phyloP scores from a whole-genome alignment of 2,888 invertebrate species.

The Drosophila atripex region DNA sequence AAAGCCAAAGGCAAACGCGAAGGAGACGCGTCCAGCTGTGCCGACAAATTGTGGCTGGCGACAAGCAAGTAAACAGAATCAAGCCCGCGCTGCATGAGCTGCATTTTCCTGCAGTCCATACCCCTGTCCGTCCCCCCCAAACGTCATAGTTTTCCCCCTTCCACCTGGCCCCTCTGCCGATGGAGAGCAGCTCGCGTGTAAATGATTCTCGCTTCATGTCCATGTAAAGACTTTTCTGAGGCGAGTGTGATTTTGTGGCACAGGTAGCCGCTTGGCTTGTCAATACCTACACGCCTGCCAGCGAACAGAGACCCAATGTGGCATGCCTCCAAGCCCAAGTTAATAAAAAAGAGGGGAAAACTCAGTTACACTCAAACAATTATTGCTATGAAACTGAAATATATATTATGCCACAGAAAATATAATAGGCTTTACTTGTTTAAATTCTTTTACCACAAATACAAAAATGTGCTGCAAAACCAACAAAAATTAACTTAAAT shows the following conservation, averaged over 20 bases:
- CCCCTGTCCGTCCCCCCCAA: background rate
- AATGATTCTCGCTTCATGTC: constrained; percentile 74
- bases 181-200: constrained; percentile 66
- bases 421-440: background rate
- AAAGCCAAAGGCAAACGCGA: constrained; percentile 9
- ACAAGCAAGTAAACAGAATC: constrained; percentile 80
- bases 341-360: background rate
- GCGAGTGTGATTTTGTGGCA: constrained; percentile 42
- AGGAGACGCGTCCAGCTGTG: constrained; percentile 71
- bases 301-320: constrained; percentile 16
- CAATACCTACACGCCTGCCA: constrained; percentile 77
- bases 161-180: background rate
- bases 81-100: constrained; percentile 56
- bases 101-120: constrained; percentile 18
- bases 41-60: constrained; percentile 75
- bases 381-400: background rate
- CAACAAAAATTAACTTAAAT: constrained; percentile 6
- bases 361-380: background rate
- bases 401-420: too few species aligned
- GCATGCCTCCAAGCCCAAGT: constrained; percentile 25
- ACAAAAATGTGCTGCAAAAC: background rate
- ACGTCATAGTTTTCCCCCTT: constrained; percentile 2
- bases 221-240: constrained; percentile 45
- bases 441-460: background rate
- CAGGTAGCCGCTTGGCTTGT: constrained; percentile 72